Percentiles rank a stretch among this genome's conserved stretches.
These are phyloP conservation scores for Intellagama lesueurii DNA, from an alignment of 2,797 vertebrate species.

Conservation along the genomic window DNA sequence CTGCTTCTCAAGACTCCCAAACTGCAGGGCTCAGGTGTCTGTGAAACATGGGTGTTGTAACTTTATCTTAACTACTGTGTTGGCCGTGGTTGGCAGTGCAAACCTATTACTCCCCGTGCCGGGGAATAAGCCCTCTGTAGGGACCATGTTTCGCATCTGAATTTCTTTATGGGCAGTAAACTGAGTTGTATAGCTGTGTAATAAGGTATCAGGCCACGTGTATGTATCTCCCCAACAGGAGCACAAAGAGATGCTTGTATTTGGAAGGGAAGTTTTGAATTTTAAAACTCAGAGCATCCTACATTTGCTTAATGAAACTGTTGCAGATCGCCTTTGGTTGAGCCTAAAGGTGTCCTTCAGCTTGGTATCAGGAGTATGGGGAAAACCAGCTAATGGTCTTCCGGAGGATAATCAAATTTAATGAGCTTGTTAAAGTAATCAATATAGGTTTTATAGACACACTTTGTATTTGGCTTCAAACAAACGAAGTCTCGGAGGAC, in stretches of 20 bases:
- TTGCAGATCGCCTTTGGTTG: slow-evolving; percentile 53
- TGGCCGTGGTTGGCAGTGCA: slow-evolving; percentile 7
- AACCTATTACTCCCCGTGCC: not conserved
- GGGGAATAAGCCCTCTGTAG: not conserved
- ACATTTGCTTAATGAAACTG: slow-evolving; percentile 31
- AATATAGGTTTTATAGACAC: slow-evolving; percentile 66
- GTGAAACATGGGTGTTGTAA: slow-evolving; percentile 14
- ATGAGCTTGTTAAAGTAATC: slow-evolving; percentile 70
- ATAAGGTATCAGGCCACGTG: not conserved
- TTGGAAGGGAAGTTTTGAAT: slow-evolving; percentile 32
- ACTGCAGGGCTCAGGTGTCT: slow-evolving; percentile 9
- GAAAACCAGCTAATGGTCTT: slow-evolving; percentile 57
- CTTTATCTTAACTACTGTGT: slow-evolving; percentile 19
- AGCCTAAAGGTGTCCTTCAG: slow-evolving; percentile 51
- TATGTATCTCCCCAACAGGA: not conserved
- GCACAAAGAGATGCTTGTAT: slow-evolving; percentile 3
- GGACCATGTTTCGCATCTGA: slow-evolving; percentile 6
- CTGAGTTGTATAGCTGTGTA: not conserved
- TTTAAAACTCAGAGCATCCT: slow-evolving; percentile 21
- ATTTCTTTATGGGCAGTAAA: slow-evolving; percentile 1
- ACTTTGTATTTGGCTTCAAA: slow-evolving; percentile 65
- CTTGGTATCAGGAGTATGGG: slow-evolving; percentile 44
- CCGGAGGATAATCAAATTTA: slow-evolving; percentile 72
- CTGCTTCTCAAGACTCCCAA: slow-evolving; percentile 2
- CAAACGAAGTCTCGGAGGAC: slow-evolving; percentile 52